Evolutionary conservation across 2,113 vertebrate species (phyloP).

Genomic region (Caranx ignobilis): DNA sequence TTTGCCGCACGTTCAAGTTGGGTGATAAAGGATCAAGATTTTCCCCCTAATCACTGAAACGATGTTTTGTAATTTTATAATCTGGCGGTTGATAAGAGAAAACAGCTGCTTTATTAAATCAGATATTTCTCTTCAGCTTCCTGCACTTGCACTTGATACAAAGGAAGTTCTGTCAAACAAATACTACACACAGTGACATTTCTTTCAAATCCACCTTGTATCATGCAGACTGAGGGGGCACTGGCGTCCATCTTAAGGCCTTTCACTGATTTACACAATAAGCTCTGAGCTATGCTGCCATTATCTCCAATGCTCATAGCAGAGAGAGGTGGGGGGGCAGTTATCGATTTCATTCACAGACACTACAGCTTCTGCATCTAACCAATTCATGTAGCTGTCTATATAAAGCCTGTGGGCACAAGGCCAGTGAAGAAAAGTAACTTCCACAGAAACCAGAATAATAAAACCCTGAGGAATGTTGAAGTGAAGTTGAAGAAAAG

Average conservation of each 20-base stretch:
- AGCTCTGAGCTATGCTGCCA: conserved; percentile 19
- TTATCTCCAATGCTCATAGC: conserved; percentile 35
- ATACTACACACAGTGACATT: background rate
- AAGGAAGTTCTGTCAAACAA: background rate
- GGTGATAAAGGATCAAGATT: background rate
- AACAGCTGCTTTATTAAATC: background rate
- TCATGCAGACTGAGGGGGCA: background rate
- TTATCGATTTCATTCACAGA: conserved; percentile 40
- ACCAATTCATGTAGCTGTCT: conserved; percentile 24
- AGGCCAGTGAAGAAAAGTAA: background rate
- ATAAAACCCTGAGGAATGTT: background rate
- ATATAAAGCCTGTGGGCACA: conserved; percentile 25
- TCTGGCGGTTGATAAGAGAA: background rate
- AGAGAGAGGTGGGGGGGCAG: conserved; percentile 7
- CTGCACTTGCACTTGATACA: background rate
- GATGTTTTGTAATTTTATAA: background rate
- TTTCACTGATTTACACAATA: conserved; percentile 35
- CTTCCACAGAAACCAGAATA: background rate
- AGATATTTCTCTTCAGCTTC: background rate
- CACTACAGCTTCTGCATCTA: background rate
- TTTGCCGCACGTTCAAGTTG: background rate
- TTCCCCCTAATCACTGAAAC: background rate
- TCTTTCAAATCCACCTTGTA: conserved; percentile 5
- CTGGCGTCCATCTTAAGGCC: background rate
- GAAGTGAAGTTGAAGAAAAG: background rate